phyloP scores from a whole-genome alignment of 2,797 vertebrate species.

The Gobionotothen gibberifrons region DNA sequence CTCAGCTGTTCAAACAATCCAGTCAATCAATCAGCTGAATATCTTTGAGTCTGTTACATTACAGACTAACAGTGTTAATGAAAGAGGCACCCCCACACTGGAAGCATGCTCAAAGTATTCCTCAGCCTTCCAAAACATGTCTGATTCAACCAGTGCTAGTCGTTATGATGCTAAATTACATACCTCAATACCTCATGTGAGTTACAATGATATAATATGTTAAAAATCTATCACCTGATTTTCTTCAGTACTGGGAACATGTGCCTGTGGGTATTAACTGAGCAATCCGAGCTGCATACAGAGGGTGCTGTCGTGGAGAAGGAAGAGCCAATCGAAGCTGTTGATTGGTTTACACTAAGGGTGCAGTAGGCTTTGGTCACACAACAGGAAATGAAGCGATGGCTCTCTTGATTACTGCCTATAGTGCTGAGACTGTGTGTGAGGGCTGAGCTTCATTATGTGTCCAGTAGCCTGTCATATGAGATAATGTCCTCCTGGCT shows the following conservation, averaged over 20 bases:
- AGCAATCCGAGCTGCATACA: conserved; percentile 68
- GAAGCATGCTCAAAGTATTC: neutral
- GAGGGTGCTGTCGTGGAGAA: conserved; percentile 27
- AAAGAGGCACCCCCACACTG: conserved; percentile 11
- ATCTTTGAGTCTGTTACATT: conserved; percentile 22
- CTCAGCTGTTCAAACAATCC: conserved; percentile 52
- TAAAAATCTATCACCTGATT: neutral
- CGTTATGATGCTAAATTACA: neutral
- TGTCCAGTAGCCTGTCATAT: conserved; percentile 37
- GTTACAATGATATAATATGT: neutral
- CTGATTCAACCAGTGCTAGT: neutral
- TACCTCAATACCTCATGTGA: neutral
- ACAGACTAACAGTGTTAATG: conserved; percentile 9
- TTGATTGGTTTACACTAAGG: conserved; percentile 49
- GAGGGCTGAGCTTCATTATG: conserved; percentile 64
- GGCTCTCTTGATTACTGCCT: conserved; percentile 46
- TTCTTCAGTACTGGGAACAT: conserved; percentile 1
- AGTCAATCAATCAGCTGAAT: conserved; percentile 62
- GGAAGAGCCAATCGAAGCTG: conserved; percentile 29
- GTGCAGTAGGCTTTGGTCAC: conserved; percentile 37
- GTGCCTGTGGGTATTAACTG: conserved; percentile 30
- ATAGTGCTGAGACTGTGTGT: conserved; percentile 45
- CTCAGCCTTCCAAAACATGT: conserved; percentile 9
- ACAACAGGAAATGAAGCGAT: conserved; percentile 66
- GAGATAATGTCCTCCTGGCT: conserved; percentile 31